Conservation (phyloP, 2,888 invertebrate species). For the Serripes groenlandicus region DNA sequence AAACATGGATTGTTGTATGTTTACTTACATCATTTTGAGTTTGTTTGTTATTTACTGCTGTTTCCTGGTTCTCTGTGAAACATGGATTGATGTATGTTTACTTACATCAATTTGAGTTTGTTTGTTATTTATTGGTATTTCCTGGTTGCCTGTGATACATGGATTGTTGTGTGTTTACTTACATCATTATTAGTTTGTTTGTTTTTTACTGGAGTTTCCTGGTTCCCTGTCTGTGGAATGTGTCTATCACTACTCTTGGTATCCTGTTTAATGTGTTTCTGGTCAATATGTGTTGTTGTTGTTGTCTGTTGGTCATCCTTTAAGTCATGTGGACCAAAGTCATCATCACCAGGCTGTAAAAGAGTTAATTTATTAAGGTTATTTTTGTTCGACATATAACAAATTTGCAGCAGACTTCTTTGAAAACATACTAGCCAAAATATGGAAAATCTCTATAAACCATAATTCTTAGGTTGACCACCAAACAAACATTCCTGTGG, state of each 20-base stretch:
- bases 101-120: too few relatives aligned
- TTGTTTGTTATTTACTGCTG: too few relatives aligned
- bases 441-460: background rate
- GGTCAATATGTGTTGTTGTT: background rate
- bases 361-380: too few relatives aligned
- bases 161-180: too few relatives aligned
- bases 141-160: too few relatives aligned
- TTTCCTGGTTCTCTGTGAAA: too few relatives aligned
- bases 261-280: background rate
- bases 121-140: too few relatives aligned
- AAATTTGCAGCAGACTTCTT: background rate
- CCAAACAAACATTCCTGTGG: too few relatives aligned
- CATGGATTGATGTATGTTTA: too few relatives aligned
- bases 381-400: background rate
- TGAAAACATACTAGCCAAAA: background rate
- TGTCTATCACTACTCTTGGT: background rate
- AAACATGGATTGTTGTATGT: too few relatives aligned
- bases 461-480: background rate
- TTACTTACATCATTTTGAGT: too few relatives aligned
- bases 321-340: conserved; percentile 12
- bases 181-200: conserved; percentile 12
- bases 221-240: background rate
- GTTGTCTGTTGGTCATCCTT: background rate
- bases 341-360: conserved; percentile 17
- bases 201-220: background rate